Evolutionary conservation across 2,888 invertebrate genomes (phyloP), one percentile per base, ranked within the genome.

Genomic region (Cephonodes hylas): DNA sequence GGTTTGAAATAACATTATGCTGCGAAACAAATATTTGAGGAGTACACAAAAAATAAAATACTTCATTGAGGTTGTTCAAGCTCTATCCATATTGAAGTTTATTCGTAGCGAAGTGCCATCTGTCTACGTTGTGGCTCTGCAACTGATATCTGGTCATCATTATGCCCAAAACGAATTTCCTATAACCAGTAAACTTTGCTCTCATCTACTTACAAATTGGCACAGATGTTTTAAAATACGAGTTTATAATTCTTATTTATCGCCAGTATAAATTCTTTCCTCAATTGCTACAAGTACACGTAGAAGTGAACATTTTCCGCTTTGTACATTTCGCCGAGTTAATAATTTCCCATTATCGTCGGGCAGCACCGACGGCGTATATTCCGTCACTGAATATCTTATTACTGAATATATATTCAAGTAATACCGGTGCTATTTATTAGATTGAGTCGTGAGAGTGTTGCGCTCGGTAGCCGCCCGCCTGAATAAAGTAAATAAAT

Each of bases 381-480:
- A 80, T 80, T 79, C 76, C 78, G 83, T 86, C 83, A 85, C 86
- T 81, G 83, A 81, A 79, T 88, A 88, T 86, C 86, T 86, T 88
- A 87, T 87, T 89, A 85, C 85, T 83, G 83, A 82, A 86, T 86
- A 88, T 86, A 79, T 84, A 75, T 75, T 75, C 77, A 73, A 76
- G 84, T 84, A 84, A 86, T 87, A 85, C 84, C 77, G 77, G 79
- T 74, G 74, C 85, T 89, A 91, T 91, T 91, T 91, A 89, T 91
- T 89, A 83, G 89, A 91, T 91, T 90, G 89, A 91, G 88, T 88
- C 92, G 91, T 91, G 91, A 86, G 89, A 86, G 79, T 82, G 76
- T 68, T 76, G 75, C 71, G 79, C 78, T 77, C 88, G 79, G 89
- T 85, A 88, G 87, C 86, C 70, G 69, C 68, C 67, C 72, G 71